Base-by-base conservation (phyloP, 2,888 invertebrate species). In the Drosophila antonietae region DNA sequence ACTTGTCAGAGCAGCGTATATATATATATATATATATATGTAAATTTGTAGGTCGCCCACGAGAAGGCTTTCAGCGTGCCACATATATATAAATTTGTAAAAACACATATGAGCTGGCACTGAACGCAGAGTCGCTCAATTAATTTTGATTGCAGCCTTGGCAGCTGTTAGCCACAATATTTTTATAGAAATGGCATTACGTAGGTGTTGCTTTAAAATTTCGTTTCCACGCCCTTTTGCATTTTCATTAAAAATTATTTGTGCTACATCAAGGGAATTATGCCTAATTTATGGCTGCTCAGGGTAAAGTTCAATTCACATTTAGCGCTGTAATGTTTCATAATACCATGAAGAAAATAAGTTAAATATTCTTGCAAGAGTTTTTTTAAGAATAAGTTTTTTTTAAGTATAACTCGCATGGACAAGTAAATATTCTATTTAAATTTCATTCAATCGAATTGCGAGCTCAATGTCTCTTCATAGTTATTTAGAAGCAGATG, bases 81-180 rank as follows among this genome's bases (percentile, higher is more conserved):
- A 83, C 37, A 70, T 7, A 35, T 23, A 23, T 23, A n/a, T n/a
- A 9, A 35, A 31, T 61, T 49, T 62, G 49, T 15, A 41, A 41
- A 46, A 41, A 46, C 43, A 55, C 44, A 62, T 20, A 63, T 37
- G 20, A 39, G 51, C 53, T 66, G 85, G 66, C 85, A 85, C 75
- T 73, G 78, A 77, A 70, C 75, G 62, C 66, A 47, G 88, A 81
- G 83, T 72, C 72, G 79, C 78, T 76, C 81, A 89, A 89, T 88
- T 89, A 88, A 88, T 87, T 89, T 80, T 74, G 83, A 85, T 80
- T 88, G 86, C 86, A 85, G 73, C 88, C 87, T 88, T 87, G 88
- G 83, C 83, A 84, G 83, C 78, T 87, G 79, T 66, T 67, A 14
- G 73, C 65, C 62, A 58, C 46, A 67, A 59, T 75, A 64, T 43